Percentiles rank a stretch among this genome's conserved stretches.
Evolutionary conservation across 2,888 invertebrate species (phyloP).

Genomic region (Ochropleura plecta): DNA sequence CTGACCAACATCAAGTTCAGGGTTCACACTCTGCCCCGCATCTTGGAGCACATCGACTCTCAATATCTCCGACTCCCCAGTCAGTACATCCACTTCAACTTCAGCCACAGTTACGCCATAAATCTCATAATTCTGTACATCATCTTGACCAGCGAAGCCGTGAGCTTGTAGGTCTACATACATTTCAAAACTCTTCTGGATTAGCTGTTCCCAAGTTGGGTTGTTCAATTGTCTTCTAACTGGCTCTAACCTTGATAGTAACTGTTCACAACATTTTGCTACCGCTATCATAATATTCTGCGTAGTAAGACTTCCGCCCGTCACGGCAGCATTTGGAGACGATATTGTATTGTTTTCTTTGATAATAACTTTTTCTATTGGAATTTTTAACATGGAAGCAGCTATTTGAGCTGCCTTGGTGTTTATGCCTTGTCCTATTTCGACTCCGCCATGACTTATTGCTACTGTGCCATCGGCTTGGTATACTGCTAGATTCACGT

Average conservation of each 20-base stretch:
- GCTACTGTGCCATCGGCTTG: conserved; percentile 91
- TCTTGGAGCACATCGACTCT: conserved; percentile 92
- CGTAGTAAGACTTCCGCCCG: conserved; percentile 93
- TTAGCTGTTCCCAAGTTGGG: conserved; percentile 86
- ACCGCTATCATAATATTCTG: conserved; percentile 91
- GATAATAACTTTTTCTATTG: conserved; percentile 91
- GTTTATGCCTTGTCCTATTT: conserved; percentile 94
- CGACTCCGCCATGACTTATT: conserved; percentile 92
- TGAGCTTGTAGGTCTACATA: conserved; percentile 71
- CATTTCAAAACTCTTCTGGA: conserved; percentile 82
- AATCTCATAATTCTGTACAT: conserved; percentile 72
- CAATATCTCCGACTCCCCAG: conserved; percentile 91
- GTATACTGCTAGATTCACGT: conserved; percentile 49
- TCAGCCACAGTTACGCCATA: conserved; percentile 91
- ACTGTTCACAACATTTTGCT: conserved; percentile 83
- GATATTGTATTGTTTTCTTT: conserved; percentile 91
- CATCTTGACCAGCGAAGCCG: conserved; percentile 61
- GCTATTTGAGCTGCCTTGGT: conserved; percentile 93
- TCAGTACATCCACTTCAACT: conserved; percentile 93
- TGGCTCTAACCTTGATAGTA: conserved; percentile 83
- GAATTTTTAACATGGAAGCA: conserved; percentile 92
- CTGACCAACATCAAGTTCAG: conserved; percentile 92
- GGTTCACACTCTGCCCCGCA: conserved; percentile 91
- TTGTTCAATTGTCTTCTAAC: conserved; percentile 76
- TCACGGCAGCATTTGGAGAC: conserved; percentile 91